A percentile compares a stretch with the other conserved stretches of the same genome.
Conservation (phyloP, 2,888 invertebrate genomes). For the Norana najaformis region DNA sequence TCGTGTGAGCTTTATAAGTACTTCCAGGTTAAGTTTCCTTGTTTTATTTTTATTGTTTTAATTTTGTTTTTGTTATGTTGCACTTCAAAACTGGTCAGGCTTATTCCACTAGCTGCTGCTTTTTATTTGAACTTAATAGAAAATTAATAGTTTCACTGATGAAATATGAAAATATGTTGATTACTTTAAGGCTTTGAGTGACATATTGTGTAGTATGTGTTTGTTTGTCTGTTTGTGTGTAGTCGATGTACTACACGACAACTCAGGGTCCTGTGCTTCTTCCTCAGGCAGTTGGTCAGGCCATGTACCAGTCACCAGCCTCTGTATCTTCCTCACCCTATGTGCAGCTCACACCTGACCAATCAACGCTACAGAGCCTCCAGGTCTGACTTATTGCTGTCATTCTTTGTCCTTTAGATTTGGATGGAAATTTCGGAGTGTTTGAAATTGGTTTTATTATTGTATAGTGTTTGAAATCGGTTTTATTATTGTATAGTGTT, state of each 20-base stretch:
- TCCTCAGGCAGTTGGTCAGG: conserved; percentile 15
- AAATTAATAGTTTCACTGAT: too few species aligned
- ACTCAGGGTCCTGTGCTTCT: neutral
- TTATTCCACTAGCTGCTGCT: too few species aligned
- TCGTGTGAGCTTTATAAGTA: too few species aligned
- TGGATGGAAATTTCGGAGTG: too few species aligned
- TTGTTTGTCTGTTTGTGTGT: neutral
- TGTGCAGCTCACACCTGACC: conserved; percentile 6
- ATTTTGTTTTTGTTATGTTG: too few species aligned
- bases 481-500: too few species aligned
- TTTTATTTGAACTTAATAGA: too few species aligned
- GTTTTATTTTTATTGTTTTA: too few species aligned
- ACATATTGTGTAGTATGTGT: neutral
- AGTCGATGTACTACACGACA: conserved; percentile 15
- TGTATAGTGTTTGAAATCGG: neutral
- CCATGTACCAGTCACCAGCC: conserved; percentile 16
- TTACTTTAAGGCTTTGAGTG: neutral
- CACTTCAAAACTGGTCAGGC: too few species aligned
- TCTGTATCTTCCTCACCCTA: conserved; percentile 29
- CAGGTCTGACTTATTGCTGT: neutral
- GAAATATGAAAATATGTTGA: neutral
- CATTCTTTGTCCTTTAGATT: neutral
- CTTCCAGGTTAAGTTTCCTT: too few species aligned
- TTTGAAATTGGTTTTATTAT: neutral
- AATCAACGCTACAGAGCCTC: neutral